Evolutionary conservation across 2,113 vertebrate genomes (phyloP).

Genomic region (Oceanites oceanicus): DNA sequence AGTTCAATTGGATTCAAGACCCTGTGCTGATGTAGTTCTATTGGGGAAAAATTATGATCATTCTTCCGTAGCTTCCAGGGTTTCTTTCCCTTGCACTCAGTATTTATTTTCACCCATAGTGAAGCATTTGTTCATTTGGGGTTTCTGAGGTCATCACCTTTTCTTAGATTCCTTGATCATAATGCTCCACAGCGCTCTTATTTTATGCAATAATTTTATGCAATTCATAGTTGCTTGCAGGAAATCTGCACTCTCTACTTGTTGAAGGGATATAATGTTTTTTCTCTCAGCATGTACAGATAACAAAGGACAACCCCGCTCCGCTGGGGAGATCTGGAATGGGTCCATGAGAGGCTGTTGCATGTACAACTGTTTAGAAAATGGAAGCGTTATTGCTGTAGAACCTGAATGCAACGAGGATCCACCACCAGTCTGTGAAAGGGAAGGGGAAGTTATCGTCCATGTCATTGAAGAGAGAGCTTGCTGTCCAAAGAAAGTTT

Average conservation of each 20-base stretch:
- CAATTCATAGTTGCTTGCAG: background rate
- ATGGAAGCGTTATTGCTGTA: conserved; percentile 87
- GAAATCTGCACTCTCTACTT: background rate
- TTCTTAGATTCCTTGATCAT: background rate
- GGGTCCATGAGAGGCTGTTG: conserved; percentile 87
- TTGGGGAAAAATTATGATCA: background rate
- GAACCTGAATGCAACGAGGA: conserved; percentile 86
- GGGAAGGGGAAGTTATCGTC: conserved; percentile 88
- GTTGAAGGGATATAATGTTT: background rate
- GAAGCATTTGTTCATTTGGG: background rate
- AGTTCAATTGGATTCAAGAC: background rate
- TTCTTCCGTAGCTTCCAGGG: background rate
- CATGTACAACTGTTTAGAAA: conserved; percentile 87
- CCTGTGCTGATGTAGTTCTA: background rate
- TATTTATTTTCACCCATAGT: background rate
- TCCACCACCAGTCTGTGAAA: conserved; percentile 79
- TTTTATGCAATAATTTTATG: background rate
- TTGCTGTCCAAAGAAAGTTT: conserved; percentile 91
- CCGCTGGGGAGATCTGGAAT: conserved; percentile 90
- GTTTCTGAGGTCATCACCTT: background rate
- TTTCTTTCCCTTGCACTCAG: background rate
- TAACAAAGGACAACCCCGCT: conserved; percentile 81
- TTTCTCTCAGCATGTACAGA: conserved; percentile 87
- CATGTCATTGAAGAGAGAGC: conserved; percentile 80
- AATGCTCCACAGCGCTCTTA: background rate